Evolutionary conservation across 2,113 vertebrate genomes (phyloP), one percentile per base, ranked within the genome.

Genomic region (Chlorocebus sabaeus): DNA sequence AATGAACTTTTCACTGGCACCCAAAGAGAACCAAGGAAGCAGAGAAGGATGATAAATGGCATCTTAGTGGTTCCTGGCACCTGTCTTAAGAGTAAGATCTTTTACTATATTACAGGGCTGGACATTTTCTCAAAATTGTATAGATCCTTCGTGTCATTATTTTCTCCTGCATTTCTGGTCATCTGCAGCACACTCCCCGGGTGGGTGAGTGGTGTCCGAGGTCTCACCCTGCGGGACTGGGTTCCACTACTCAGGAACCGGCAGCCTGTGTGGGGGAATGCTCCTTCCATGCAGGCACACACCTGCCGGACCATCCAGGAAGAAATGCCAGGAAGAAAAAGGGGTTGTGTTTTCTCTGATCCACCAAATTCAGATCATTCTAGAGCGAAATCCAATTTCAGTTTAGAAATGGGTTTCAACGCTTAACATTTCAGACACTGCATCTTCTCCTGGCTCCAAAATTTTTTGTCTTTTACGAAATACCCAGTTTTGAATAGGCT

Each of bases 121-220:
- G 40, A 4, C 35, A 0, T 40, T 25, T 61, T 43, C 17, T 0
- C 5, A 17, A 27, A 32, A 61, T 1, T 4, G 12, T 3, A 1
- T 4, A n/a, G 30, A 48, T 38, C n/a, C 0, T 55, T 52, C 80
- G 0, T 0, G 52, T 18, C 35, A 0, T 3, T 23, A 2, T 52
- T 17, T 25, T 20, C 75, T 10, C 0, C 0, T 0, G 6, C 8
- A 43, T 18, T 18, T n/a, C 75, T 30, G 38, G 9, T 18, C 59
- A 45, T 23, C 59, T 45, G 43, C 30, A 52, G 30, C 59, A 38
- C 20, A 4, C 4, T 5, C 8, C 8, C 35, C 16, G 1, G 64
- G 52, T 0, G 5, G 17, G 4, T 4, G 18, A 13, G n/a, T 0
- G 13, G 22, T 9, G 59, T 13, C 18, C 25, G 14, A 6, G 50